A percentile compares a stretch with the other conserved stretches of the same genome.
Conservation (phyloP, 2,888 invertebrate genomes). For the Alloplasta piceator region DNA sequence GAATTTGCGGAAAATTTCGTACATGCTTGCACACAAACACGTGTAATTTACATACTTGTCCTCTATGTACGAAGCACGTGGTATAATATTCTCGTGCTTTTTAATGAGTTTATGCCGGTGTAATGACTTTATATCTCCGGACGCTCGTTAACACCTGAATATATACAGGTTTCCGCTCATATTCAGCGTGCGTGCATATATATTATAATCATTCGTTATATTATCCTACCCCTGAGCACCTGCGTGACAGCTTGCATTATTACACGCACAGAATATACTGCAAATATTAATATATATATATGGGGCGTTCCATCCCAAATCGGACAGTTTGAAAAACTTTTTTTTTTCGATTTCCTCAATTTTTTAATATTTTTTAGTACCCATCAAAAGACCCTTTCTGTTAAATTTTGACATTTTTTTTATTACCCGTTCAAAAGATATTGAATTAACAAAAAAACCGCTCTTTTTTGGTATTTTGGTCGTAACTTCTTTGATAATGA, state of each 20-base stretch:
- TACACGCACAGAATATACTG: slow-evolving; percentile 22
- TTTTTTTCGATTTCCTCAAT: no score
- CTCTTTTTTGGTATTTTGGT: no score
- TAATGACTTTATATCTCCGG: slow-evolving; percentile 59
- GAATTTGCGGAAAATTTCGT: slow-evolving; percentile 42
- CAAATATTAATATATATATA: neutral
- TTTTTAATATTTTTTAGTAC: no score
- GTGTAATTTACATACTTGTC: slow-evolving; percentile 2
- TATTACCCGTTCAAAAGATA: no score
- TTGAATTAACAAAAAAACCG: no score
- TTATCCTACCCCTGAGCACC: slow-evolving; percentile 45
- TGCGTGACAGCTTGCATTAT: slow-evolving; percentile 54
- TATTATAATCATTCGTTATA: slow-evolving; percentile 49
- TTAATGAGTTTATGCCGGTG: slow-evolving; percentile 56
- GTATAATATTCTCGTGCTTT: slow-evolving; percentile 45
- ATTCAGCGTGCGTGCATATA: slow-evolving; percentile 5
- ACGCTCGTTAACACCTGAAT: slow-evolving; percentile 60
- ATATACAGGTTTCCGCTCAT: slow-evolving; percentile 47
- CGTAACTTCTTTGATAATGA: no score
- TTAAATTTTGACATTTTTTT: no score
- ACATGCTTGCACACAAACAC: neutral
- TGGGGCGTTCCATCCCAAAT: no score
- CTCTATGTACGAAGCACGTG: neutral
- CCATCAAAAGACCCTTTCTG: no score
- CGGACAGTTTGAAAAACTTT: no score